Conservation (phyloP, 2,797 vertebrate genomes). For the Tympanoctomys barrerae region DNA sequence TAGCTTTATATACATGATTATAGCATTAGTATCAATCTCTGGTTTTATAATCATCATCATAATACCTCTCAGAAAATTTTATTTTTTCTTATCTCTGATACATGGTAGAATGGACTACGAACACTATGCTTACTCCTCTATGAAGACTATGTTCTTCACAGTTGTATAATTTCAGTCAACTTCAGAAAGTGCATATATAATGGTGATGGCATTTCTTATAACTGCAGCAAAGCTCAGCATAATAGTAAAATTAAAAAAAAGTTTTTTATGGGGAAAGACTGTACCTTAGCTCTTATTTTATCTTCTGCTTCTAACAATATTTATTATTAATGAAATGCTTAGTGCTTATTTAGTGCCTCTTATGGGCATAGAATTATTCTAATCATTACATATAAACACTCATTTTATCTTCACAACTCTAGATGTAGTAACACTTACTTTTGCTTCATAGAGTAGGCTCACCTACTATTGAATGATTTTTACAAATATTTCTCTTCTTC, state of each 20-base stretch:
- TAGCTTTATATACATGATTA: neutral
- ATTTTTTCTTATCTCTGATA: constrained; percentile 37
- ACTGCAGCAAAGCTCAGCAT: neutral
- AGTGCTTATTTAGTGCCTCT: neutral
- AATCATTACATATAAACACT: neutral
- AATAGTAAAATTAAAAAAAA: neutral
- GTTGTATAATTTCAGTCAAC: neutral
- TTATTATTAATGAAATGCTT: constrained; percentile 1
- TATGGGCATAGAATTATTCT: neutral
- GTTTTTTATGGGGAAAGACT: neutral
- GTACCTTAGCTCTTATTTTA: neutral
- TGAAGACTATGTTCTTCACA: constrained; percentile 16
- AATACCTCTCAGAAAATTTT: neutral
- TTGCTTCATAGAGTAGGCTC: neutral
- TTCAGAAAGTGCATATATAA: neutral
- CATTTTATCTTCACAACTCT: neutral
- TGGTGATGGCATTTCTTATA: neutral
- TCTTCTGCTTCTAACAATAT: neutral
- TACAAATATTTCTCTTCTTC: neutral
- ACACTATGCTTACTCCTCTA: neutral
- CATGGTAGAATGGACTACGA: neutral
- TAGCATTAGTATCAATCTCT: neutral
- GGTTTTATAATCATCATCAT: neutral
- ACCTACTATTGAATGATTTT: neutral
- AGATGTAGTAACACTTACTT: neutral